Conservation (phyloP, 1,140 invertebrate genomes). For the Bombus balteatus region DNA sequence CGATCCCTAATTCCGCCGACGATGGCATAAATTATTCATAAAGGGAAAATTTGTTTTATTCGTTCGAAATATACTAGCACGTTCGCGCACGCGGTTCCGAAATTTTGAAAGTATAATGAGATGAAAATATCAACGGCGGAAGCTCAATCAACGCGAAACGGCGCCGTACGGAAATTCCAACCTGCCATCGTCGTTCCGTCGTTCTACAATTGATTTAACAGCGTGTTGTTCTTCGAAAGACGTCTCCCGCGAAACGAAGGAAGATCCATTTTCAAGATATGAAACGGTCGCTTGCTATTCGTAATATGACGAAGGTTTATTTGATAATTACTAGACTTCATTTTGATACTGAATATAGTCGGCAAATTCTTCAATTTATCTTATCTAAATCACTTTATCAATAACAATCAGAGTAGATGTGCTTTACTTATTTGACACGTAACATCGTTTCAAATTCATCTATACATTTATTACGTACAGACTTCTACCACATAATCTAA, state of each 20-base stretch:
- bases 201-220: background rate
- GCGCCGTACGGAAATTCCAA: background rate
- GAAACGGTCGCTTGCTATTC: background rate
- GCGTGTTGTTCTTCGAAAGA: conserved; percentile 7
- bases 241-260: no score
- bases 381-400: background rate
- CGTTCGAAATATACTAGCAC: conserved; percentile 32
- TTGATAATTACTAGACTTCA: background rate
- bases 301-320: background rate
- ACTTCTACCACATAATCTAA: no score
- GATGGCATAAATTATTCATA: conserved; percentile 49
- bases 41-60: conserved; percentile 45
- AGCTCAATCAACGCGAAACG: conserved; percentile 28
- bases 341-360: background rate
- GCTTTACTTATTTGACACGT: background rate
- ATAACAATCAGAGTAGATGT: no score
- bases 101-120: conserved; percentile 49
- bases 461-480: no score
- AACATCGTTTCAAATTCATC: no score
- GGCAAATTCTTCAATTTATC: background rate
- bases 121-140: conserved; percentile 44
- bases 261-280: background rate
- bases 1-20: conserved; percentile 44
- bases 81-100: conserved; percentile 12
- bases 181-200: no score